Evolutionary conservation across 2,797 vertebrate species (phyloP), one percentile per base, ranked within the genome.

Genomic region (Myotis myotis): DNA sequence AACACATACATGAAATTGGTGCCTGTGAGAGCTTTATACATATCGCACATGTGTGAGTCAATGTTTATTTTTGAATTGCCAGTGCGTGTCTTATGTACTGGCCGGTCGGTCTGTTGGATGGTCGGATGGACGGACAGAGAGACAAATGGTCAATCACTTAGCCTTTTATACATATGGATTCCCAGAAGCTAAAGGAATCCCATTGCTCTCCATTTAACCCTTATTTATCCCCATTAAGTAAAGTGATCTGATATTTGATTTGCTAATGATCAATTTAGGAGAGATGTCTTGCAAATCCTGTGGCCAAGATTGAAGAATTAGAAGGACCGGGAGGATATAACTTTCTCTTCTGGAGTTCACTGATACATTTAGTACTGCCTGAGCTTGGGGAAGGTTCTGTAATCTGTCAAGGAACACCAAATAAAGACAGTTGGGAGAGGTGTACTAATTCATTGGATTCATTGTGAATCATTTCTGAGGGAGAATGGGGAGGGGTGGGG

Each of bases 61-160:
- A 30, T 25, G 12, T 62, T 62, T 62, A 13, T 28, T 60, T 60
- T 28, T 60, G 28, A 62, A 30, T 62, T 62, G 28, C 60, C 11
- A 15, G 60, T 62, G 60, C 6, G 6, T 1, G 2, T 62, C 60
- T 13, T 62, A 62, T 62, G 28, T 30, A 62, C 60, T 62, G 25
- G 25, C 28, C 0, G 2, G 25, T 62, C 6, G 12, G 60, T 62
- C 60, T 5, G 0, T 62, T 30, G 12, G 12, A 30, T 1, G 13
- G 28, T 62, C 5, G 4, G 13, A 62, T 62, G 60, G 60, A 15
- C 6, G 60, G 60, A 62, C 60, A 62, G 60, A 60, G 10, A 60
- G 4, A 60, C 12, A 13, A 15, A 62, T 62, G 25, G 12, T 30
- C 2, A 12, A 62, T 62, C 60, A 62, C 60, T 15, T 62, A 62